phyloP scores from a whole-genome alignment of 2,797 vertebrate genomes.

The Gymnothorax reevesii region DNA sequence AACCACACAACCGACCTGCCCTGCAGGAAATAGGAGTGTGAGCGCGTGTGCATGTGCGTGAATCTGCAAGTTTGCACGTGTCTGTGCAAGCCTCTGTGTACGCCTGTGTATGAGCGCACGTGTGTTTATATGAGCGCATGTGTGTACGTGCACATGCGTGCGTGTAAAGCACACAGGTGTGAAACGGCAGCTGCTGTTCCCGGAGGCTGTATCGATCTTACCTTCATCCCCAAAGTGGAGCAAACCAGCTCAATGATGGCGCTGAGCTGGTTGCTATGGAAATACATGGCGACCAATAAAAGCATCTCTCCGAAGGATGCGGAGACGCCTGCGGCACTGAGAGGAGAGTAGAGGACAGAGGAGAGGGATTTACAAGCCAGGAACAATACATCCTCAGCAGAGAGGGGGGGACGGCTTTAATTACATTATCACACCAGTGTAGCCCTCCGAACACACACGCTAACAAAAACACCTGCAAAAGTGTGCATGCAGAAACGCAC shows the following conservation, averaged over 20 bases:
- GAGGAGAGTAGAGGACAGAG: conserved; percentile 40
- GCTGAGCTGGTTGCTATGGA: conserved; percentile 98
- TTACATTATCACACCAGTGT: conserved; percentile 41
- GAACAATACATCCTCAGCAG: conserved; percentile 45
- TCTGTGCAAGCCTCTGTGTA: background rate
- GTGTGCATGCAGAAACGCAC: no score
- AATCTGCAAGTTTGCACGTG: background rate
- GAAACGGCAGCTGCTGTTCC: conserved; percentile 38
- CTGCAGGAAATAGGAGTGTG: background rate
- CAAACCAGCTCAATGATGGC: conserved; percentile 99
- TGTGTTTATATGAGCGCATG: conserved; percentile 39
- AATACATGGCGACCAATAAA: conserved; percentile 98
- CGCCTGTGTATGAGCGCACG: conserved; percentile 36
- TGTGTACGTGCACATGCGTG: conserved; percentile 43
- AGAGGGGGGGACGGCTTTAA: conserved; percentile 47
- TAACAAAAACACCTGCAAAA: no score
- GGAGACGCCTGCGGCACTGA: conserved; percentile 93
- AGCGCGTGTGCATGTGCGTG: background rate
- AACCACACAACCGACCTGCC: background rate
- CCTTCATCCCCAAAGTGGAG: conserved; percentile 99
- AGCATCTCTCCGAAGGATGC: conserved; percentile 99
- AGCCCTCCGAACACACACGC: background rate
- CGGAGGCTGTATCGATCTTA: conserved; percentile 67
- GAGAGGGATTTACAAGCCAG: conserved; percentile 18
- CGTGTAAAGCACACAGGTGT: conserved; percentile 43